Percentiles rank a stretch among this genome's conserved stretches.
These are phyloP conservation scores for Dicaeum eximium DNA, from an alignment of 2,113 vertebrate species.

Conservation along the genomic window DNA sequence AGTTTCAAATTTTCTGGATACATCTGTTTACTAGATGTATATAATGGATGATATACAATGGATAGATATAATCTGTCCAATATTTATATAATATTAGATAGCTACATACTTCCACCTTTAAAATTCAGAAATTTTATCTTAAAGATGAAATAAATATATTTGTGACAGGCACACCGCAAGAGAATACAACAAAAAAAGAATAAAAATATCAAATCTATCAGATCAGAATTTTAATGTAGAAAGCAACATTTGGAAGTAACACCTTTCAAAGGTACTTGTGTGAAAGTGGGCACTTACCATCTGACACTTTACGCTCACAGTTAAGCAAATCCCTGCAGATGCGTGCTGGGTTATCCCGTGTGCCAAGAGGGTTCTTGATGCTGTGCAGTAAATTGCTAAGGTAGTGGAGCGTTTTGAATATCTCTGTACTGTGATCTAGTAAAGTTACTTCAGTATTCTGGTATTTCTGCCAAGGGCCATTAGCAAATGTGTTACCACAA, in stretches of 20 bases:
- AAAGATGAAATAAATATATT: not conserved
- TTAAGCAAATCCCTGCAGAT: conserved; percentile 92
- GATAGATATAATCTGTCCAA: not conserved
- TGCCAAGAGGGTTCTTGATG: conserved; percentile 91
- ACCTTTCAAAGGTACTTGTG: not conserved
- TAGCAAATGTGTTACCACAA: conserved; percentile 46
- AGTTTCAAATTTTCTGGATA: not conserved
- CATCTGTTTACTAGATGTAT: not conserved
- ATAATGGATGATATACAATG: too few species aligned
- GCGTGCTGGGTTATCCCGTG: conserved; percentile 89
- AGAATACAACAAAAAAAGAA: not conserved
- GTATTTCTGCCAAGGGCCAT: conserved; percentile 80
- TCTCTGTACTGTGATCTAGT: conserved; percentile 82
- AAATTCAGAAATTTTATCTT: not conserved
- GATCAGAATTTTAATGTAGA: not conserved
- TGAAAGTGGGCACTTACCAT: conserved; percentile 78
- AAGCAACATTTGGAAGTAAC: not conserved
- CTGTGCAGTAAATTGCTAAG: conserved; percentile 87
- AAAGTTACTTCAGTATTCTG: conserved; percentile 86
- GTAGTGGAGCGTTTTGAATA: conserved; percentile 89
- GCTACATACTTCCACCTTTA: not conserved
- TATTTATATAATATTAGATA: not conserved
- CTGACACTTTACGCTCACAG: conserved; percentile 83
- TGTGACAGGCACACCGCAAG: not conserved
- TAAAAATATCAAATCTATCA: not conserved